Evolutionary conservation across 1,140 invertebrate genomes (phyloP).

Genomic region (Aphis gossypii): DNA sequence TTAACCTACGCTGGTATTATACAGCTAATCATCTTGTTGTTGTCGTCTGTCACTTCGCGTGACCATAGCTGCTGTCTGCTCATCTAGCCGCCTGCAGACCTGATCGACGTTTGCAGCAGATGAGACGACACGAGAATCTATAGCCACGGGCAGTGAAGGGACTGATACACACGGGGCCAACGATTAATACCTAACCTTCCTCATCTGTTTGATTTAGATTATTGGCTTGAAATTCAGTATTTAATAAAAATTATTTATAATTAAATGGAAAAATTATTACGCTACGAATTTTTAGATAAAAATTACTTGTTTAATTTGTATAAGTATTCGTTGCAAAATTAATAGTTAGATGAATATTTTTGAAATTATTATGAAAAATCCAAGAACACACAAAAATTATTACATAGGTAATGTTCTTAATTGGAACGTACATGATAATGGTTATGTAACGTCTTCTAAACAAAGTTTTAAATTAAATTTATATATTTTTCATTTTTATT

Average conservation of each 20-base stretch:
- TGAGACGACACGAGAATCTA: too few species aligned
- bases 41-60: too few species aligned
- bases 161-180: too few species aligned
- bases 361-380: not conserved
- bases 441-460: not conserved
- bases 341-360: not conserved
- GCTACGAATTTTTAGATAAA: not conserved
- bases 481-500: not conserved
- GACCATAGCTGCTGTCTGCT: too few species aligned
- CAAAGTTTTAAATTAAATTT: not conserved
- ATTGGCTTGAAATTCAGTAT: too few species aligned
- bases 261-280: not conserved
- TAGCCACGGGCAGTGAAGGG: too few species aligned
- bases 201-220: too few species aligned
- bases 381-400: not conserved
- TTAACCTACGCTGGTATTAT: too few species aligned
- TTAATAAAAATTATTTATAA: not conserved
- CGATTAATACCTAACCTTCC: too few species aligned
- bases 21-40: too few species aligned
- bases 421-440: not conserved
- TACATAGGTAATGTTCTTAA: not conserved
- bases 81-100: too few species aligned
- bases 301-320: not conserved
- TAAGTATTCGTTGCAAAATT: not conserved
- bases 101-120: too few species aligned